Percentiles rank a stretch among this genome's conserved stretches.
Conservation (phyloP, 2,113 vertebrate species). For the Gymnarchus niloticus region DNA sequence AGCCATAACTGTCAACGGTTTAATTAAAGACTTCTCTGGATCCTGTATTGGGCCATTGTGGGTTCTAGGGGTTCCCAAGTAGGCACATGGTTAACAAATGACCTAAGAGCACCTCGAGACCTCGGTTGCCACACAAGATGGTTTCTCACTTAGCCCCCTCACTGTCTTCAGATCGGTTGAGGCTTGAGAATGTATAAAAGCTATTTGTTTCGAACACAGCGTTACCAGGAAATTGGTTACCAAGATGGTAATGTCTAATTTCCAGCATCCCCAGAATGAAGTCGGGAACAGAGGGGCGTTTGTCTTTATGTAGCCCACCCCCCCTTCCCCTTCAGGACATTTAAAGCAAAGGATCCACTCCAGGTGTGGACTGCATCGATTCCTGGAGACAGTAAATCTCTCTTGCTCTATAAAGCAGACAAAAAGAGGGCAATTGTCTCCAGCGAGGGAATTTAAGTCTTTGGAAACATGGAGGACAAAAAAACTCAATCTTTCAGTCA, state of each 20-base stretch:
- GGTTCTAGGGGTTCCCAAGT: background rate
- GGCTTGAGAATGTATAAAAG: conserved; percentile 14
- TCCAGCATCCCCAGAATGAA: conserved; percentile 14
- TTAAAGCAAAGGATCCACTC: conserved; percentile 17
- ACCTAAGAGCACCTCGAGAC: background rate
- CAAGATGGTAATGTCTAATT: conserved; percentile 25
- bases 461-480: background rate
- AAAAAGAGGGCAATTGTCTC: conserved; percentile 17
- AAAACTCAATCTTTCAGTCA: conserved; percentile 13
- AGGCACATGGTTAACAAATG: background rate
- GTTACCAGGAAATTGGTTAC: conserved; percentile 21
- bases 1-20: background rate
- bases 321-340: conserved; percentile 1
- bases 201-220: conserved; percentile 23
- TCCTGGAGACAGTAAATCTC: conserved; percentile 20
- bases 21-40: background rate
- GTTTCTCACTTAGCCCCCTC: background rate
- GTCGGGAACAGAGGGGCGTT: conserved; percentile 21
- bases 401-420: conserved; percentile 12
- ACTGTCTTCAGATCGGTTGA: background rate
- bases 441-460: background rate
- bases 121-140: background rate
- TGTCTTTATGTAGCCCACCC: background rate
- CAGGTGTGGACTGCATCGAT: conserved; percentile 28
- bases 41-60: background rate